Evolutionary conservation across 2,797 vertebrate species (phyloP), one percentile per base, ranked within the genome.

Genomic region (Morus bassanus): DNA sequence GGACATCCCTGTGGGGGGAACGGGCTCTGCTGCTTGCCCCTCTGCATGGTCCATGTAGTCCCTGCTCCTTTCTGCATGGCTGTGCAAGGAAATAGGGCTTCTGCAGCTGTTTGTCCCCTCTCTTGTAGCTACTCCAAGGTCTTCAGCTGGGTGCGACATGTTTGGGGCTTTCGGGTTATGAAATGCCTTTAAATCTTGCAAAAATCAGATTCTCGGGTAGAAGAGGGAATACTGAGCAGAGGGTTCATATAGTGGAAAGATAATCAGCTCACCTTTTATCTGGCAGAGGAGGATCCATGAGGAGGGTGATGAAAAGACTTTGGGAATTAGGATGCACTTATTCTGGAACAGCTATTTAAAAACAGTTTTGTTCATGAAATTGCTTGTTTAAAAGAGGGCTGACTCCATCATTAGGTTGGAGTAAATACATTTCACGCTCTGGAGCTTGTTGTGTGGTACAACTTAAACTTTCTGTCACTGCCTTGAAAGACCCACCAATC

Each of bases 151-250:
- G 11, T 31, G 13, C 18, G 45, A 27, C 10, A 8, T 2, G 1
- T 8, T 21, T 21, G 24, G 30, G 53, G 19, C 19, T 53, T 30
- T 12, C 14, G 35, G 61, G 24, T 19, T 7, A 4, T 6, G 18
- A 18, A 48, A 43, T 3, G 33, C 24, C 41, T 68, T 60, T 17
- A 45, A 23, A 12, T 7, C 25, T 23, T n/a, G 13, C 41, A 57
- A 61, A 83, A 79, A 18, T 13, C 12, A 13, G 25, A 5, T 61
- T 82, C 18, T 30, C 0, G 0, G 11, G 30, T 50, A 33, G 24
- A 31, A 65, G 45, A 65, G 19, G 46, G n/a, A 35, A 15, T 7
- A 8, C 0, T 0, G 10, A 65, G 30, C 1, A 27, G 5, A 1
- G 4, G 10, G 23, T 35, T 59, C 1, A 0, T 17, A 2, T 3